phyloP scores from a whole-genome alignment of 2,113 vertebrate species.

The Natator depressus region DNA sequence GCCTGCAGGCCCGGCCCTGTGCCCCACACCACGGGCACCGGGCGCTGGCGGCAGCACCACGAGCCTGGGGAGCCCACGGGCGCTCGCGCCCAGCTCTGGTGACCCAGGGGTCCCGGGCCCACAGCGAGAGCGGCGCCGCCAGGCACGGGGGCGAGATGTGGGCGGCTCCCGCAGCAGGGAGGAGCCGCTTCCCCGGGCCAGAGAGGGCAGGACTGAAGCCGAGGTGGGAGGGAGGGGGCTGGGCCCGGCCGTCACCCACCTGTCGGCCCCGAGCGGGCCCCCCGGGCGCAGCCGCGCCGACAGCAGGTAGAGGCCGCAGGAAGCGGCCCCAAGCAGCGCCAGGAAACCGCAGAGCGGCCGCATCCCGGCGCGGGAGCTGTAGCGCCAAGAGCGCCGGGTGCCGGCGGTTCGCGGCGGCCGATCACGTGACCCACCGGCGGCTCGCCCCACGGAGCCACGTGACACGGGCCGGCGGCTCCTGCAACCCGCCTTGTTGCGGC shows the following conservation, averaged over 20 bases:
- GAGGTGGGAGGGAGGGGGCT: neutral
- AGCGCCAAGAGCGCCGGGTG: neutral
- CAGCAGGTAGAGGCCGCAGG: conserved; percentile 64
- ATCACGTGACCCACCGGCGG: rapidly evolving
- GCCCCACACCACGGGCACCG: too few species aligned
- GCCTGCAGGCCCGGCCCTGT: rapidly evolving
- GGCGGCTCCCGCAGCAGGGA: too few species aligned
- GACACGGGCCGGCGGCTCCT: too few species aligned
- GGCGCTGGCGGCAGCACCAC: too few species aligned
- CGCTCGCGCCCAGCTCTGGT: neutral
- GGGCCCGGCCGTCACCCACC: neutral
- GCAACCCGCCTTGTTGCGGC: neutral
- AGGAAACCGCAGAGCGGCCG: conserved; percentile 28
- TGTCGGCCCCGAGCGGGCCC: neutral
- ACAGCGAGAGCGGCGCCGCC: too few species aligned
- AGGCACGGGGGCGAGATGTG: too few species aligned
- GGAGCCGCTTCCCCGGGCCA: too few species aligned
- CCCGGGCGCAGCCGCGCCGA: conserved; percentile 45
- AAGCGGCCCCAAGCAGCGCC: conserved; percentile 47
- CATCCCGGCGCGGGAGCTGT: neutral
- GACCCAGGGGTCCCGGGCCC: too few species aligned
- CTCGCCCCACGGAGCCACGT: neutral
- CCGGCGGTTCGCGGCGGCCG: too few species aligned
- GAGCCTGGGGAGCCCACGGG: too few species aligned
- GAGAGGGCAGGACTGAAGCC: neutral